These are phyloP conservation scores for Andrena bicolor DNA, from an alignment of 2,888 invertebrate species.

Conservation along the genomic window DNA sequence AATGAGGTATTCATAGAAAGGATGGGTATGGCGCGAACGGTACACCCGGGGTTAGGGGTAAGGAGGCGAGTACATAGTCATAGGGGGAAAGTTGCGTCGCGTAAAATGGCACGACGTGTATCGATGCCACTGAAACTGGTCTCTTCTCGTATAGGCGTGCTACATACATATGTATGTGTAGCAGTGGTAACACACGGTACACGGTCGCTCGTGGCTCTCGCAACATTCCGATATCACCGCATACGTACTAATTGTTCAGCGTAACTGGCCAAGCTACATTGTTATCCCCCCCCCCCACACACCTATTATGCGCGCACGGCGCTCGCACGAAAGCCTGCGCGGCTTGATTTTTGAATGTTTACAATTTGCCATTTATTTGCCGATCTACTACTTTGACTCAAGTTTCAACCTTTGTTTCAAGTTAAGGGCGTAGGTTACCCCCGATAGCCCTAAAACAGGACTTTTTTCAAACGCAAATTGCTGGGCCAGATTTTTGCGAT, in stretches of 20 bases:
- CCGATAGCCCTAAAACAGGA: too few species aligned
- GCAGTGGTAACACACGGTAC: neutral
- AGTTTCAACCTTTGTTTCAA: neutral
- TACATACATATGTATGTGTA: neutral
- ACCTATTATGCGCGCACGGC: constrained; percentile 71
- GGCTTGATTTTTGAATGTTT: neutral
- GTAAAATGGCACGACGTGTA: constrained; percentile 10
- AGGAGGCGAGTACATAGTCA: neutral
- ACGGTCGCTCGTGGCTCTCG: constrained; percentile 43
- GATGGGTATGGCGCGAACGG: neutral
- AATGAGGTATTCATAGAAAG: neutral
- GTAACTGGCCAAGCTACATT: constrained; percentile 73
- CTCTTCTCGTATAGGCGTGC: constrained; percentile 7
- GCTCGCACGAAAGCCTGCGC: neutral
- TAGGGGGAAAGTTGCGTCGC: neutral
- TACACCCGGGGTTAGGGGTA: neutral
- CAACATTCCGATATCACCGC: constrained; percentile 65
- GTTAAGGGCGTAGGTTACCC: too few species aligned
- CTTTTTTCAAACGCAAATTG: too few species aligned
- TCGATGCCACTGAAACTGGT: constrained; percentile 42
- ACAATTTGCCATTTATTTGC: neutral
- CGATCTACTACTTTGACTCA: neutral
- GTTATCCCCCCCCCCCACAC: constrained; percentile 47
- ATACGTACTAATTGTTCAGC: constrained; percentile 76
- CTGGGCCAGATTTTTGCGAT: too few species aligned